Percentiles rank a stretch among this genome's conserved stretches.
Conservation (phyloP, 2,113 vertebrate genomes). For the Phalacrocorax aristotelis region DNA sequence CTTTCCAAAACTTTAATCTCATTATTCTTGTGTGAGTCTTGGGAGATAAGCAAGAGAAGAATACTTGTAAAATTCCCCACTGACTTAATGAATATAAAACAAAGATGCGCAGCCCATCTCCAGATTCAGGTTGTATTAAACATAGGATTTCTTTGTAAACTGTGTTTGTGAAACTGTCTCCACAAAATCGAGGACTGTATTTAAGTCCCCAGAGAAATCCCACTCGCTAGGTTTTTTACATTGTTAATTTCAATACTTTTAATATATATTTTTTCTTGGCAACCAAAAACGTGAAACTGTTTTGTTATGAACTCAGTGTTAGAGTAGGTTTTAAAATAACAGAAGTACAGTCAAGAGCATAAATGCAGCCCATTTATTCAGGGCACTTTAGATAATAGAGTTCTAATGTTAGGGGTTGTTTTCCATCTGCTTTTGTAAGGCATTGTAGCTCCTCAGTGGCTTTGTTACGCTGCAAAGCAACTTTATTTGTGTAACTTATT, state of each 20-base stretch:
- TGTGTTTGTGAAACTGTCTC: background rate
- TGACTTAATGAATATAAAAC: conserved; percentile 27
- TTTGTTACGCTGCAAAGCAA: background rate
- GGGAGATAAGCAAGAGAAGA: conserved; percentile 14
- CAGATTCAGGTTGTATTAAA: background rate
- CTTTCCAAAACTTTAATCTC: conserved; percentile 38
- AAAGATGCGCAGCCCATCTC: background rate
- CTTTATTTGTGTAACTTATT: background rate
- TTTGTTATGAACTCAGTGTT: background rate
- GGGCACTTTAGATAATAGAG: background rate
- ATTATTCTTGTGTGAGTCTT: conserved; percentile 17
- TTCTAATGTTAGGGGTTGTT: background rate
- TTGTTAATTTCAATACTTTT: background rate
- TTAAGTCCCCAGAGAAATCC: background rate
- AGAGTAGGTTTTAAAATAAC: background rate
- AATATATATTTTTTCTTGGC: background rate
- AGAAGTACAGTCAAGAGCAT: background rate
- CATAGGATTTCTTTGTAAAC: background rate
- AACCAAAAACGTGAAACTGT: background rate
- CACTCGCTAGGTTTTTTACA: background rate
- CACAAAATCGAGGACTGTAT: background rate
- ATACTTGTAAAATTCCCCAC: conserved; percentile 8
- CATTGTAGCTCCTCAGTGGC: background rate
- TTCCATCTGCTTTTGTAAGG: background rate
- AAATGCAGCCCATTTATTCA: background rate